A percentile compares a stretch with the other conserved stretches of the same genome.
These are phyloP conservation scores for Naja naja DNA, from an alignment of 2,113 vertebrate species.

Conservation along the genomic window DNA sequence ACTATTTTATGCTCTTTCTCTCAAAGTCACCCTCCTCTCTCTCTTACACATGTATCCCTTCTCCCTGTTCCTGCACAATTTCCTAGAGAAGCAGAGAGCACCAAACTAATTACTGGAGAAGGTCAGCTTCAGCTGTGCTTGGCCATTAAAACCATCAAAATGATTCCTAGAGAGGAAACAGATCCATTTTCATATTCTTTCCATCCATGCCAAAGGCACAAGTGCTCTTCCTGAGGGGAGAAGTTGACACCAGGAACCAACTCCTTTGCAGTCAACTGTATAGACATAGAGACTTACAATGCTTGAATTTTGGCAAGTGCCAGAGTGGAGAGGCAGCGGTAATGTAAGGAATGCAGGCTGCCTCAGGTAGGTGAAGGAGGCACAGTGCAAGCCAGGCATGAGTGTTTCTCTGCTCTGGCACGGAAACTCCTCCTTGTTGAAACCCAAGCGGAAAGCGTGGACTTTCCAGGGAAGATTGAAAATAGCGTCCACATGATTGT, in stretches of 20 bases:
- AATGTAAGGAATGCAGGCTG: not conserved
- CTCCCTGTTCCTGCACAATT: too few relatives aligned
- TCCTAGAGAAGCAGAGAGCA: too few relatives aligned
- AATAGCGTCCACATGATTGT: not conserved
- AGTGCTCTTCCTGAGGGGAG: not conserved
- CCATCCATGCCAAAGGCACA: too few relatives aligned
- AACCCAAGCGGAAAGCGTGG: not conserved
- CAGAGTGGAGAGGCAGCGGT: not conserved
- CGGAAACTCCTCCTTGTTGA: not conserved
- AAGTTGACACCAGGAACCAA: not conserved
- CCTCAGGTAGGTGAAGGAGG: not conserved
- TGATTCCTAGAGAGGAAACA: too few relatives aligned
- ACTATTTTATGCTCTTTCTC: too few relatives aligned
- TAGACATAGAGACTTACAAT: not conserved
- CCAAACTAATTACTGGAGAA: too few relatives aligned
- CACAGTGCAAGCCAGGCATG: not conserved
- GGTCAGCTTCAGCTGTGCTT: too few relatives aligned
- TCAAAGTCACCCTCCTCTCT: too few relatives aligned
- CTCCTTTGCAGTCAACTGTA: not conserved
- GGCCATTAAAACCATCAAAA: too few relatives aligned
- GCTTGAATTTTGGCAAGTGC: not conserved
- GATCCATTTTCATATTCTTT: too few relatives aligned
- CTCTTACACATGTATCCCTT: too few relatives aligned
- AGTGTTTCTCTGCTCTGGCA: not conserved
- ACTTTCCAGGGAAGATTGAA: not conserved